These are phyloP conservation scores for Andrena hattorfiana DNA, from an alignment of 2,888 invertebrate genomes.

Conservation along the genomic window DNA sequence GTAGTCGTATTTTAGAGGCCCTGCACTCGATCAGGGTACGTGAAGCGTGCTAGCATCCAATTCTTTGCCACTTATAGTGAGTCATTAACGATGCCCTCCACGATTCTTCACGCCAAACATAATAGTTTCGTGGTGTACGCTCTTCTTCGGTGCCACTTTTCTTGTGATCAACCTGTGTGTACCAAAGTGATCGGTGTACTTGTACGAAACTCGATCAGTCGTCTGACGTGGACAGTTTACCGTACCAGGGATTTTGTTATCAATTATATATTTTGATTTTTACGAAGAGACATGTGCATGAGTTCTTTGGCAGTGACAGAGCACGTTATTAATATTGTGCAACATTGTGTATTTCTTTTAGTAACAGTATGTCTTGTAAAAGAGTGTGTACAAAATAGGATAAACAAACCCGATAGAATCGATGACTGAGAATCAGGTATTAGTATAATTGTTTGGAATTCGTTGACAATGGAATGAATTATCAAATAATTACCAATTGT, in stretches of 20 bases:
- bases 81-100: constrained; percentile 67
- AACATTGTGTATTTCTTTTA: neutral
- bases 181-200: neutral
- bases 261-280: neutral
- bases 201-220: neutral
- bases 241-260: neutral
- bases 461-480: neutral
- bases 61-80: constrained; percentile 68
- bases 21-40: constrained; percentile 70
- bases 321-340: neutral
- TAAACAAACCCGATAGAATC: neutral
- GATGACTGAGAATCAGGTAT: neutral
- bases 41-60: constrained; percentile 60
- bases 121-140: constrained; percentile 9
- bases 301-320: neutral
- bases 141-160: constrained; percentile 25
- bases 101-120: constrained; percentile 47
- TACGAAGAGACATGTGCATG: neutral
- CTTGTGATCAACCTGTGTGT: neutral
- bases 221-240: neutral
- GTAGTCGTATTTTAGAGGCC: constrained; percentile 71
- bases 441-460: neutral
- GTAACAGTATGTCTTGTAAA: neutral
- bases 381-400: no score
- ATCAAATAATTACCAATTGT: neutral